Evolutionary conservation across 2,888 invertebrate genomes (phyloP).

Genomic region (Synanthedon vespiformis): DNA sequence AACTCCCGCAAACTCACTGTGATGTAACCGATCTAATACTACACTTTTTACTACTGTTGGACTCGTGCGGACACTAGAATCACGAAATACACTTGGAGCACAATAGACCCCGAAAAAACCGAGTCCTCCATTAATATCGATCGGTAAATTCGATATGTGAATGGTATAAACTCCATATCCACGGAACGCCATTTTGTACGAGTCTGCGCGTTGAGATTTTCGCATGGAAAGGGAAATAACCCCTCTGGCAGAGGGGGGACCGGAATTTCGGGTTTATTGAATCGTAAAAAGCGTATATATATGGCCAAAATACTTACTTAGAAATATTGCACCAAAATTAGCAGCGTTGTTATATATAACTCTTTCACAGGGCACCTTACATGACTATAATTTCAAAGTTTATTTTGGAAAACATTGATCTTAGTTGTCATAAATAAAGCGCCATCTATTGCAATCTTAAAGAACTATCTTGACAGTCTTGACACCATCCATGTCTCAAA

Average conservation of each 20-base stretch:
- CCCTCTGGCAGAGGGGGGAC: slow-evolving; percentile 62
- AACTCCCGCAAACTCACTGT: slow-evolving; percentile 51
- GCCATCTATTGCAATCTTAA: slow-evolving; percentile 44
- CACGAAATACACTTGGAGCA: slow-evolving; percentile 50
- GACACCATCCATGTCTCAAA: slow-evolving; percentile 12
- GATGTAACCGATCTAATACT: slow-evolving; percentile 63
- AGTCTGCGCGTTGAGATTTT: slow-evolving; percentile 75
- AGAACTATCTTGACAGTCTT: slow-evolving; percentile 46
- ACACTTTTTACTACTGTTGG: slow-evolving; percentile 61
- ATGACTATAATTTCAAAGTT: slow-evolving; percentile 46
- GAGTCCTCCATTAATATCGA: slow-evolving; percentile 74
- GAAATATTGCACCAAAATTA: slow-evolving; percentile 23
- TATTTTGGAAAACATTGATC: slow-evolving; percentile 66
- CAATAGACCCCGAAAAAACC: slow-evolving; percentile 59
- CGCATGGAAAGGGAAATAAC: slow-evolving; percentile 63
- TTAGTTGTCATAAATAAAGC: slow-evolving; percentile 23
- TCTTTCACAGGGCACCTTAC: not conserved
- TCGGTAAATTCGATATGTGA: slow-evolving; percentile 67
- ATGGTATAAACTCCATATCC: slow-evolving; percentile 63
- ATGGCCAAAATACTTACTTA: slow-evolving; percentile 32
- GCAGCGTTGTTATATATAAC: slow-evolving; percentile 7
- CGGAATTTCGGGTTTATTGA: slow-evolving; percentile 23
- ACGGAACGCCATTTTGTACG: slow-evolving; percentile 76
- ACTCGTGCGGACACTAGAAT: slow-evolving; percentile 51
- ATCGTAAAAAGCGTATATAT: slow-evolving; percentile 3